phyloP scores from a whole-genome alignment of 2,113 vertebrate genomes.

The Lophotis ruficrista region DNA sequence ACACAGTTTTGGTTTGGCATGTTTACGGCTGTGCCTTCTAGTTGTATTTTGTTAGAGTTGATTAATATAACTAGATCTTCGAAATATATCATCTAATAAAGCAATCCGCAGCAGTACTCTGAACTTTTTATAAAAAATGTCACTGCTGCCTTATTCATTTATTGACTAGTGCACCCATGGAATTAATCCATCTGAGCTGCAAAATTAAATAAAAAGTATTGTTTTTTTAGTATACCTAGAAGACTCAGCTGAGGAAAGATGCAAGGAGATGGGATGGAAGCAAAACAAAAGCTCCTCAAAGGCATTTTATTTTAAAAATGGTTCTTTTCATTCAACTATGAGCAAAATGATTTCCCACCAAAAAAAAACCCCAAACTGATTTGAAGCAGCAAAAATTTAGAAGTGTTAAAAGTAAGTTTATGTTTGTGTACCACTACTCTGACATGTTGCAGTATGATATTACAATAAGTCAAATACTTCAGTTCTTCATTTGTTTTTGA shows the following conservation, averaged over 20 bases:
- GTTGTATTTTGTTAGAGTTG: neutral
- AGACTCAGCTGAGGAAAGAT: neutral
- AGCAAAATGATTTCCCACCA: neutral
- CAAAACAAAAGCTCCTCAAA: neutral
- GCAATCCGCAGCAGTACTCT: neutral
- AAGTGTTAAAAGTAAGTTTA: neutral
- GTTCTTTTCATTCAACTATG: neutral
- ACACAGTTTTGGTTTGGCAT: neutral
- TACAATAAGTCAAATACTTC: neutral
- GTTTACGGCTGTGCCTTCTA: neutral
- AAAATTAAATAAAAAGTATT: neutral
- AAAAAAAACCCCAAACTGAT: neutral
- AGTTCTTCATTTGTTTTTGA: neutral
- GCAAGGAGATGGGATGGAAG: neutral
- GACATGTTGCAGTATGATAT: neutral
- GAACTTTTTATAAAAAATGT: neutral
- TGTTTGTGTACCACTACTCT: neutral
- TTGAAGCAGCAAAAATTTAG: neutral
- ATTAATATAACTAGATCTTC: neutral
- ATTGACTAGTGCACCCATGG: neutral
- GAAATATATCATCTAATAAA: neutral
- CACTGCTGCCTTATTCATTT: slow-evolving; percentile 6
- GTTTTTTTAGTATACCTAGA: neutral
- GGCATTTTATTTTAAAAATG: neutral
- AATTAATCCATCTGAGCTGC: neutral